Percentiles rank a stretch among this genome's conserved stretches.
Conservation (phyloP, 2,888 invertebrate genomes). For the Hoplodrina blanda region DNA sequence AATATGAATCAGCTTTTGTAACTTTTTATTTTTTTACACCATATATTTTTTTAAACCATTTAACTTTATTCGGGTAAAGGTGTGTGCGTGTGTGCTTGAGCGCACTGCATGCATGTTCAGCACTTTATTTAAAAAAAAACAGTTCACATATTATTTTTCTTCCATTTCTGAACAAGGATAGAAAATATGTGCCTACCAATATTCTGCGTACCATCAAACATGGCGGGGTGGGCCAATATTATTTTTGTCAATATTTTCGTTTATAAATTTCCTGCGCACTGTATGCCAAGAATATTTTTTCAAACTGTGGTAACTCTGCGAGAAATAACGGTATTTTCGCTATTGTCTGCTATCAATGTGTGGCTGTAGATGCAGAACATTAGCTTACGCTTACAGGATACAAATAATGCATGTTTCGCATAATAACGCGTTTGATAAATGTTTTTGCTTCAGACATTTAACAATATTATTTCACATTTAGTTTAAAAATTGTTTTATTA, state of each 20-base stretch:
- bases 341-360: not conserved
- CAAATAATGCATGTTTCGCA: too few species aligned
- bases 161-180: conserved; percentile 23
- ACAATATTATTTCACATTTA: too few species aligned
- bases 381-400: not conserved
- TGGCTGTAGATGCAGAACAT: not conserved
- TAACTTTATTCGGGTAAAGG: too few species aligned
- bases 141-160: conserved; percentile 13
- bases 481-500: too few species aligned
- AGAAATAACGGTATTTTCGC: not conserved
- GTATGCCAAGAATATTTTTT: conserved; percentile 41
- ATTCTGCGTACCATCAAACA: conserved; percentile 33
- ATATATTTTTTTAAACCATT: too few species aligned
- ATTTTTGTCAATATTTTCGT: conserved; percentile 49
- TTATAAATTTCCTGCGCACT: conserved; percentile 33
- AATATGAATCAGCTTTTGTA: too few species aligned
- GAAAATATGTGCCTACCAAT: conserved; percentile 38
- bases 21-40: too few species aligned
- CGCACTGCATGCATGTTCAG: not conserved
- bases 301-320: not conserved
- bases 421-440: too few species aligned
- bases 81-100: too few species aligned
- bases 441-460: too few species aligned
- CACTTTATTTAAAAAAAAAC: conserved; percentile 2
- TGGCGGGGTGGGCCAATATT: conserved; percentile 32